phyloP scores from a whole-genome alignment of 2,797 vertebrate genomes.

The Pseudopleuronectes americanus region DNA sequence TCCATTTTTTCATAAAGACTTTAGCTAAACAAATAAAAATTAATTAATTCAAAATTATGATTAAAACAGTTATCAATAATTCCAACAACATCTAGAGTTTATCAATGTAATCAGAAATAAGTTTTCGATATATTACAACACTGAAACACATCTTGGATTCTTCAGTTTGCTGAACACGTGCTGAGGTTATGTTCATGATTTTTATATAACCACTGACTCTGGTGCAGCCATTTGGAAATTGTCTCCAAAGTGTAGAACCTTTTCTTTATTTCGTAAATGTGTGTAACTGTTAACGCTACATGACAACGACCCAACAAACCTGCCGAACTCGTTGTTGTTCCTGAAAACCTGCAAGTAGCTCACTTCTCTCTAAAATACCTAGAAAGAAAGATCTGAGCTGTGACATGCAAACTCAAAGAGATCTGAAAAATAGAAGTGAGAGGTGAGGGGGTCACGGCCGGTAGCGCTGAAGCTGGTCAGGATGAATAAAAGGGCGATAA shows the following conservation, averaged over 20 bases:
- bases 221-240: no score
- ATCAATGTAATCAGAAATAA: not conserved
- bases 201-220: no score
- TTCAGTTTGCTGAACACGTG: not conserved
- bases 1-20: no score
- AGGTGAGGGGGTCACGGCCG: constrained; percentile 27
- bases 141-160: not conserved
- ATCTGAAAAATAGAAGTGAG: constrained; percentile 43
- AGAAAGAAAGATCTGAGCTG: not conserved
- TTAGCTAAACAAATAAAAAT: no score
- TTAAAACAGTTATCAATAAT: no score
- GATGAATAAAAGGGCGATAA: constrained; percentile 22
- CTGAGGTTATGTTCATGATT: not conserved
- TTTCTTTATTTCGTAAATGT: not conserved
- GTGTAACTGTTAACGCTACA: not conserved
- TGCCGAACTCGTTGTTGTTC: not conserved
- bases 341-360: not conserved
- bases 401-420: not conserved
- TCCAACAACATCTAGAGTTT: no score
- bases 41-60: no score
- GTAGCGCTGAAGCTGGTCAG: constrained; percentile 6
- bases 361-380: not conserved
- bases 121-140: not conserved
- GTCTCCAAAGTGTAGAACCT: no score
- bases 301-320: constrained; percentile 1